Evolutionary conservation across 2,888 invertebrate species (phyloP), one percentile per base, ranked within the genome.

Genomic region (Agrochola lychnidis): DNA sequence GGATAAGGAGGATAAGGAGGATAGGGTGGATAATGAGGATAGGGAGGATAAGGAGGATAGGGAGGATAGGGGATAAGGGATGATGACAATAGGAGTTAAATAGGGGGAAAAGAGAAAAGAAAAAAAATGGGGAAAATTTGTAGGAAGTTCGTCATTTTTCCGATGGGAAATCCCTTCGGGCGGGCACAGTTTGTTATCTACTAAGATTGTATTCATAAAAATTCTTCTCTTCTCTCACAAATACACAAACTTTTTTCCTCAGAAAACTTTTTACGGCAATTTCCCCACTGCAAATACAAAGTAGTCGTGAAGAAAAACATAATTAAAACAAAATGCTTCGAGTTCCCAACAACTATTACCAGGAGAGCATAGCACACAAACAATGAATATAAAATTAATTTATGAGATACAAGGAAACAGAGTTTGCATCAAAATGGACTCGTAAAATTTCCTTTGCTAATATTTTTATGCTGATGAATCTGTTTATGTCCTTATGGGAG

Each of bases 351-450:
- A 73, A 75, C 75, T 76, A 73, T 36, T 76, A 86, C 86, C 83
- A 88, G 81, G 83, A 73, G 75, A 81, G 69, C 70, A 86, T 81
- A 83, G 71, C 48, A 77, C 75, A 66, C 85, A 82, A 78, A 87
- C 88, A 86, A 83, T 86, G 88, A 87, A 88, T 86, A 83, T 57
- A 78, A 85, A 82, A 81, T 87, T 87, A 86, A 88, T 86, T 86
- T 81, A 88, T 86, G 88, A 81, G 76, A 77, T 83, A 76, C 78
- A 81, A 79, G 73, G 75, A 78, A 72, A 87, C 75, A 80, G 66
- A 70, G 84, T 81, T 79, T 73, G 81, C 70, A 83, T 88, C 63
- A 73, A 73, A 80, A 78, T 81, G 76, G 62, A 87, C 57, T 85
- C 78, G 57, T 85, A 78, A 75, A 80, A 74, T 80, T 80, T 71